Evolutionary conservation across 92 coral and sea anemone species (phyloP).

Genomic region (Porites evermanni): DNA sequence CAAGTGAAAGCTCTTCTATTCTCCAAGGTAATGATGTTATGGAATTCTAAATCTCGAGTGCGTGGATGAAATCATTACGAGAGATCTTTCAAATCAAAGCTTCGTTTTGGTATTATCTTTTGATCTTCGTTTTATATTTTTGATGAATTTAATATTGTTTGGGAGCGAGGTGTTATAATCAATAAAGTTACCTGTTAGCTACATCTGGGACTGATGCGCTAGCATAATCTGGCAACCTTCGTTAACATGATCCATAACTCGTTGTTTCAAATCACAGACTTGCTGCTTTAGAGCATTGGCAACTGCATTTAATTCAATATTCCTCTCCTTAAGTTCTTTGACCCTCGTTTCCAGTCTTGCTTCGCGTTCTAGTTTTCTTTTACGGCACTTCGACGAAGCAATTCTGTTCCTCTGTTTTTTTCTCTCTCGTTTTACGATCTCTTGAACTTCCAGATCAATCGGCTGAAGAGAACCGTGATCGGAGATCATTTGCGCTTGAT

Average conservation of each 20-base stretch:
- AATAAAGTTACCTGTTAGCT: conserved; percentile 24
- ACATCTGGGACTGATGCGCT: conserved; percentile 91
- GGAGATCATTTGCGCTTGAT: conserved; percentile 75
- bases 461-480: conserved; percentile 87
- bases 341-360: conserved; percentile 92
- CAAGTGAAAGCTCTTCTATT: background rate
- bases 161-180: background rate
- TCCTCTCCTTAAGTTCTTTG: conserved; percentile 90
- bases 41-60: background rate
- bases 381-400: conserved; percentile 99
- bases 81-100: conserved; percentile 37
- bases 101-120: no score
- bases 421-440: conserved; percentile 96
- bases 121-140: background rate
- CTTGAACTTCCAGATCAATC: conserved; percentile 97
- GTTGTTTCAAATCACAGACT: conserved; percentile 96
- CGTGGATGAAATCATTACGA: background rate
- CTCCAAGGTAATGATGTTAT: background rate
- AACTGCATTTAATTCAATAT: conserved; percentile 93
- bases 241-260: conserved; percentile 98
- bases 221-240: conserved; percentile 99
- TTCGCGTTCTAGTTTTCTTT: conserved; percentile 95
- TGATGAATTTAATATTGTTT: background rate
- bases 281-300: conserved; percentile 98
- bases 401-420: conserved; percentile 97